phyloP scores from a whole-genome alignment of 2,888 invertebrate species.

The Dendrolimus pini region DNA sequence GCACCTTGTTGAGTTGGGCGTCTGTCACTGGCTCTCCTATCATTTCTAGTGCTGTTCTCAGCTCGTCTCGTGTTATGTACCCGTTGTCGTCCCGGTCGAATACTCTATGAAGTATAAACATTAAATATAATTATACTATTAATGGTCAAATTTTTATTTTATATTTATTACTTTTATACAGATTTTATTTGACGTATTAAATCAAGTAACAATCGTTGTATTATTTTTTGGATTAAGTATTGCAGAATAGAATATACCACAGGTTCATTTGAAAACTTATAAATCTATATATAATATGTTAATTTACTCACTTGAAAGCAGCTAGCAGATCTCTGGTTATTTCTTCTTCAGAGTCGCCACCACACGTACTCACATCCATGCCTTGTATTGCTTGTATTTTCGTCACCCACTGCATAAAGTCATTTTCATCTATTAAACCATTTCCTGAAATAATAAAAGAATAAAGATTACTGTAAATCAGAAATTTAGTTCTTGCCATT shows the following conservation, averaged over 20 bases:
- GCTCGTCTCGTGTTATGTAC: conserved; percentile 89
- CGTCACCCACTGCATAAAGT: conserved; percentile 86
- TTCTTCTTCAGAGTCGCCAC: conserved; percentile 78
- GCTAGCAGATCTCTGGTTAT: conserved; percentile 88
- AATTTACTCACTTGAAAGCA: conserved; percentile 81
- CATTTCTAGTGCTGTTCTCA: conserved; percentile 87
- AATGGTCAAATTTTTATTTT: too few relatives aligned
- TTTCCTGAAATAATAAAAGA: conserved; percentile 71
- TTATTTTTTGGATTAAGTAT: too few relatives aligned
- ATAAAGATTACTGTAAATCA: too few relatives aligned
- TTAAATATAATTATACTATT: too few relatives aligned
- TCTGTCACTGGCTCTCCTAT: conserved; percentile 88
- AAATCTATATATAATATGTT: too few relatives aligned
- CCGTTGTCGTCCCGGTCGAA: conserved; percentile 95
- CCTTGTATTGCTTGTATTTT: conserved; percentile 83
- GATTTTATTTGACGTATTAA: too few relatives aligned
- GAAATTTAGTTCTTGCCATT: too few relatives aligned
- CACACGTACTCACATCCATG: conserved; percentile 68
- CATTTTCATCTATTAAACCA: conserved; percentile 85
- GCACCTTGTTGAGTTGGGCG: conserved; percentile 83
- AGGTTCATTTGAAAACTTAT: too few relatives aligned
- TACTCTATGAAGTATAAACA: conserved; percentile 70
- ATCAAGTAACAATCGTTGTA: too few relatives aligned
- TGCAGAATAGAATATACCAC: too few relatives aligned
- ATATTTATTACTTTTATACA: too few relatives aligned